A percentile compares a stretch with the other conserved stretches of the same genome.
Evolutionary conservation across 2,888 invertebrate genomes (phyloP).

Genomic region (Acleris cristana): DNA sequence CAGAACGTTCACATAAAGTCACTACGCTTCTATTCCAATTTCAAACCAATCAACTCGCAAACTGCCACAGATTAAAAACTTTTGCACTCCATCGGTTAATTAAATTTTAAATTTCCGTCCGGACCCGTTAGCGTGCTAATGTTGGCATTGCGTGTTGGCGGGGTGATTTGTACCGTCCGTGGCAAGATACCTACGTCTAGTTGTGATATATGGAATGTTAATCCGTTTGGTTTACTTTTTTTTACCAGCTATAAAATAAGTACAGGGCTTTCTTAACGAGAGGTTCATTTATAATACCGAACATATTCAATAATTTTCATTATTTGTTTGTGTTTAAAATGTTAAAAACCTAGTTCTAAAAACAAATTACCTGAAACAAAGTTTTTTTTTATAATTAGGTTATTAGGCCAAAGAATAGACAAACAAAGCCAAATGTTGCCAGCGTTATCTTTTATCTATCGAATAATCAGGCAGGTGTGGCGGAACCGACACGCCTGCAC

Average conservation of each 20-base stretch:
- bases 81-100: constrained; percentile 34
- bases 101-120: constrained; percentile 34
- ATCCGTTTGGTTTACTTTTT: constrained; percentile 25
- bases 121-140: constrained; percentile 30
- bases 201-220: constrained; percentile 25
- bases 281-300: too few relatives aligned
- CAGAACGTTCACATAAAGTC: too few relatives aligned
- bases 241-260: neutral
- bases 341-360: too few relatives aligned
- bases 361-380: too few relatives aligned
- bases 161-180: constrained; percentile 13
- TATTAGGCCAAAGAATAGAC: too few relatives aligned
- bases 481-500: constrained; percentile 3
- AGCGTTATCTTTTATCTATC: constrained; percentile 7
- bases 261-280: too few relatives aligned
- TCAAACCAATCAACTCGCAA: constrained; percentile 28
- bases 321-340: too few relatives aligned
- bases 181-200: constrained; percentile 7
- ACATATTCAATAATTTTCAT: too few relatives aligned
- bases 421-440: constrained; percentile 8
- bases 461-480: constrained; percentile 22
- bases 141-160: constrained; percentile 30
- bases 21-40: constrained; percentile 27
- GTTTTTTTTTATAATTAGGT: too few relatives aligned
- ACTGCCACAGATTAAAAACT: constrained; percentile 36